Percentiles rank a stretch among this genome's conserved stretches.
Evolutionary conservation across 1,140 invertebrate species (phyloP).

Genomic region (Drosophila athabasca): DNA sequence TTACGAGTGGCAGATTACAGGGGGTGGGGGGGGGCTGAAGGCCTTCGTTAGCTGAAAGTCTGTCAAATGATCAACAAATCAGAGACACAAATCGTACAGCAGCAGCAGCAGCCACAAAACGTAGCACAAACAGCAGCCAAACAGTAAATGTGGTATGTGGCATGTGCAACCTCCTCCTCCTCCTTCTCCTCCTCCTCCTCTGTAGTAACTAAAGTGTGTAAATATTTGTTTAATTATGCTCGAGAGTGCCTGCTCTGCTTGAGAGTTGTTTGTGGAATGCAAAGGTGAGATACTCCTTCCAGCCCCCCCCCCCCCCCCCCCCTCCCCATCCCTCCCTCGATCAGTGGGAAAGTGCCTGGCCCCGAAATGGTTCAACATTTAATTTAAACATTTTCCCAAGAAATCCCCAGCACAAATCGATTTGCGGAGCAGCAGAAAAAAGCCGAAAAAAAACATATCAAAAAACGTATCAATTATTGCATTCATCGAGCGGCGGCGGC

Average conservation of each 20-base stretch:
- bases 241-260: conserved; percentile 34
- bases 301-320: too few species aligned
- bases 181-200: conserved; percentile 36
- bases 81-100: conserved; percentile 34
- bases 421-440: conserved; percentile 18
- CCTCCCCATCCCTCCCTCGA: not conserved
- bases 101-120: conserved; percentile 9
- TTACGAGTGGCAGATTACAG: conserved; percentile 21
- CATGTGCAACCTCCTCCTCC: conserved; percentile 44
- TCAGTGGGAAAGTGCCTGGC: conserved; percentile 15
- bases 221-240: conserved; percentile 82
- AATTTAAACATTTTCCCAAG: conserved; percentile 48
- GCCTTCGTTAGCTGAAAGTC: conserved; percentile 56
- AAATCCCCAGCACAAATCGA: conserved; percentile 21
- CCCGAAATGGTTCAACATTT: conserved; percentile 29
- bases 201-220: conserved; percentile 67
- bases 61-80: conserved; percentile 54
- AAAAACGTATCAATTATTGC: conserved; percentile 44
- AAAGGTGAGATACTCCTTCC: conserved; percentile 8
- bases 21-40: not conserved
- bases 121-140: conserved; percentile 7
- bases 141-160: conserved; percentile 19
- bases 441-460: conserved; percentile 10
- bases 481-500: conserved; percentile 8
- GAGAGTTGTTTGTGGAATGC: conserved; percentile 58